Conservation (phyloP, 2,113 vertebrate genomes). For the Bostrychus sinensis region DNA sequence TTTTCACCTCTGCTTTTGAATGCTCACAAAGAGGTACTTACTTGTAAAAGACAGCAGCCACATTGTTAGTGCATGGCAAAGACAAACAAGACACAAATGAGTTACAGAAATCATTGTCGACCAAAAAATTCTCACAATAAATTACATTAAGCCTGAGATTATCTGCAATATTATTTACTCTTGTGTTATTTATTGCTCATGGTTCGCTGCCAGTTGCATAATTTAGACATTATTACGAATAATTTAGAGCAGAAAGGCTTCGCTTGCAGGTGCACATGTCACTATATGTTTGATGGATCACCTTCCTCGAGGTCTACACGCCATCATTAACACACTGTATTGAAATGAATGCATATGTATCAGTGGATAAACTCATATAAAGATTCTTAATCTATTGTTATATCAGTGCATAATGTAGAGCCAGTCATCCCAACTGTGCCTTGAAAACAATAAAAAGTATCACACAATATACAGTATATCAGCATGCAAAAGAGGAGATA, state of each 20-base stretch:
- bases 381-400: background rate
- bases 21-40: constrained; percentile 82
- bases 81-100: constrained; percentile 91
- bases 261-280: background rate
- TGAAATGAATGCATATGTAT: background rate
- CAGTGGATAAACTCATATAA: background rate
- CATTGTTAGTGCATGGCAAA: constrained; percentile 85
- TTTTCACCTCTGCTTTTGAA: no score
- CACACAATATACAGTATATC: background rate
- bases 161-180: background rate
- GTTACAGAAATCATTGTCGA: constrained; percentile 86
- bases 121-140: constrained; percentile 27
- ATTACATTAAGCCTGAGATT: background rate
- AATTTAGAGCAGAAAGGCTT: background rate
- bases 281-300: background rate
- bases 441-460: background rate
- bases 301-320: background rate
- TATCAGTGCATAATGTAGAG: background rate
- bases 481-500: background rate
- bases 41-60: constrained; percentile 86
- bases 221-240: constrained; percentile 1
- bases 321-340: background rate
- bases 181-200: no score
- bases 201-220: background rate
- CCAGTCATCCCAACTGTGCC: background rate